Base-by-base conservation (phyloP, 2,113 vertebrate genomes). In the Triplophysa rosa region DNA sequence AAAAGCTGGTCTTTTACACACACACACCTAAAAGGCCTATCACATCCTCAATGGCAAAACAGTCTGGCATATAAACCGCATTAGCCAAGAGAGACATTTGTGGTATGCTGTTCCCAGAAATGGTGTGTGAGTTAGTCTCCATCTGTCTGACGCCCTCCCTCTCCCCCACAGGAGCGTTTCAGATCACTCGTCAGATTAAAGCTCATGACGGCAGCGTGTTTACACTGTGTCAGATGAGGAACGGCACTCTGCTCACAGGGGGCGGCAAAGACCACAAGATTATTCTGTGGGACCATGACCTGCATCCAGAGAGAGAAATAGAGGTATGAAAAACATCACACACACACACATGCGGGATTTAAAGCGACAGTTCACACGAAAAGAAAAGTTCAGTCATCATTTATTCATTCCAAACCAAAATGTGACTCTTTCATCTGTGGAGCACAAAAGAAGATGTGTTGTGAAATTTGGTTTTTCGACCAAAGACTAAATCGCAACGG, bases 171-270 rank as follows among this genome's bases (percentile, higher is more conserved):
- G 94, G 95, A 83, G 90, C 96, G 0, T 99, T 96, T 91, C 96
- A 98, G 87, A 99, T 98, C 88, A 93, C 86, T 82, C 95, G 88
- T 71, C 96, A 98, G 90, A 95, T 99, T 87, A 96, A 96, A 91
- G 97, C 93, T 84, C 98, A 98, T 0, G 96, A 98, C 61, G 97
- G 97, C 88, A 98, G 96, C n/a, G 95, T 99, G 52, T 99, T 98
- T 86, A 98, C 96, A 2, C 89, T 98, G 84, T 98, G 96, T 86
- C 95, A 97, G 69, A 94, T 97, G 95, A 95, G 96, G 89, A 98
- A 94, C 12, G 96, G 97, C 2, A 95, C 94, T 85, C 89, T 98
- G 87, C 90, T 99, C 82, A 98, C 96, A 2, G 98, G 97, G 89
- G 96, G 97, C 49, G 96, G 95, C 11, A 99, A 98, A 80, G 98